Conservation (phyloP, 2,888 invertebrate genomes). For the Liopterus haemorrhoidalis region DNA sequence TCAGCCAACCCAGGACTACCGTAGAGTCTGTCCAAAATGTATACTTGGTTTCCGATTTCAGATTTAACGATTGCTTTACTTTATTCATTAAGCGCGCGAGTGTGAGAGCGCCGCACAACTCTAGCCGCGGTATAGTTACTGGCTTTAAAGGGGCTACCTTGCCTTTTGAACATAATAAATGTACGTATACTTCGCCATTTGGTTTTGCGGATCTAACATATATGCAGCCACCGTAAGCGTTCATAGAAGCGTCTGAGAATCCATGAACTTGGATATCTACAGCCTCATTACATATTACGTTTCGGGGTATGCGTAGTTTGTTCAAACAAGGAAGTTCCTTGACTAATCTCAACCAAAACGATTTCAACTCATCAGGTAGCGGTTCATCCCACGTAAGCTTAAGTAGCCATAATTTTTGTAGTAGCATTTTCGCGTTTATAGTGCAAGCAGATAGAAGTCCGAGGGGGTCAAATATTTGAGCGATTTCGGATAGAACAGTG, state of each 20-base stretch:
- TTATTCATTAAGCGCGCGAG: slow-evolving; percentile 21
- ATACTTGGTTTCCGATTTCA: background rate
- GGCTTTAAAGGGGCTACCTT: slow-evolving; percentile 29
- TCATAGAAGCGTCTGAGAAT: slow-evolving; percentile 32
- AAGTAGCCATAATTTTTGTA: slow-evolving; percentile 30
- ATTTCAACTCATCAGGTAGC: slow-evolving; percentile 17
- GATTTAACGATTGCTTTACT: slow-evolving; percentile 19
- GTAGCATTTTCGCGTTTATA: slow-evolving; percentile 28
- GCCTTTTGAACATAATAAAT: slow-evolving; percentile 27
- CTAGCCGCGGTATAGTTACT: slow-evolving; percentile 28
- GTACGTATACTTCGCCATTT: background rate
- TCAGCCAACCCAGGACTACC: slow-evolving; percentile 28
- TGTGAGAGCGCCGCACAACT: slow-evolving; percentile 25
- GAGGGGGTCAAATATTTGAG: slow-evolving; percentile 32
- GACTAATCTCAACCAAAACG: slow-evolving; percentile 22
- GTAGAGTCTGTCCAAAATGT: slow-evolving; percentile 30
- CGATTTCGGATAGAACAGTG: slow-evolving; percentile 23
- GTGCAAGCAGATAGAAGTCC: slow-evolving; percentile 28
- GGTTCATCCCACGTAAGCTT: slow-evolving; percentile 29
- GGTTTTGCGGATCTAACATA: slow-evolving; percentile 20
- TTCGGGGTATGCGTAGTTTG: slow-evolving; percentile 22
- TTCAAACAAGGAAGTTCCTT: slow-evolving; percentile 10
- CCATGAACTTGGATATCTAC: slow-evolving; percentile 28
- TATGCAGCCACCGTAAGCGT: no score
- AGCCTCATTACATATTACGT: slow-evolving; percentile 4